Base-by-base conservation (phyloP, 2,888 invertebrate genomes). In the Acanthosepion esculentum region DNA sequence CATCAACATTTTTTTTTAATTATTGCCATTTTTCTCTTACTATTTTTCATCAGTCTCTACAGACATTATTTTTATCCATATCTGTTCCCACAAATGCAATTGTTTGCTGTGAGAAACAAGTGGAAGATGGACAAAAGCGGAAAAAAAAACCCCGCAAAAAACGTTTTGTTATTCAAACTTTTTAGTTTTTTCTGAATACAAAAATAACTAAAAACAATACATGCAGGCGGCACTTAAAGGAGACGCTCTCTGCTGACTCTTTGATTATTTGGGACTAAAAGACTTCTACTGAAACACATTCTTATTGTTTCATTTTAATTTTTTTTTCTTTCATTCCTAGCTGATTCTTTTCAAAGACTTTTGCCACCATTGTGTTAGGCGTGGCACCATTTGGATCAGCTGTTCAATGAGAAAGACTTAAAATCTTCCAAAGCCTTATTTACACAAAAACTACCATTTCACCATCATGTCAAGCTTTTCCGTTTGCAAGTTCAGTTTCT, bases 381-480 rank as follows among this genome's bases (percentile, higher is more conserved):
- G 78, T 78, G 78, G 78, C 78, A 15, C n/a, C 33, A 78, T 78
- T 78, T n/a, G 10, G 33, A 78, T 78, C 78, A 33, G 78, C 78
- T 33, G 78, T 78, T 78, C n/a, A 18, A 23, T 59, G 20, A 59
- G 23, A 59, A 59, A 59, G 59, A 59, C 59, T 59, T 59, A 20
- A n/a, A 78, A 3, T n/a, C 78, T 78, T 78, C 78, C 78, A 78
- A 78, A 78, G 78, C 78, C 78, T 78, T 78, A 78, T 78, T 78
- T 78, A 78, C n/a, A n/a, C n/a, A n/a, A 78, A 78, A 78, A 78
- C 78, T 8, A n/a, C 78, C 15, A n/a, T 78, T 78, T 78, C 78
- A 78, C 78, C n/a, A 78, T 78, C 78, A 78, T 78, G 78, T 78
- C 78, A 78, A 78, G 33, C 78, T 78, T 78, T 78, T 78, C 78